Conservation (phyloP, 2,113 vertebrate genomes). For the Tympanuchus pallidicinctus region DNA sequence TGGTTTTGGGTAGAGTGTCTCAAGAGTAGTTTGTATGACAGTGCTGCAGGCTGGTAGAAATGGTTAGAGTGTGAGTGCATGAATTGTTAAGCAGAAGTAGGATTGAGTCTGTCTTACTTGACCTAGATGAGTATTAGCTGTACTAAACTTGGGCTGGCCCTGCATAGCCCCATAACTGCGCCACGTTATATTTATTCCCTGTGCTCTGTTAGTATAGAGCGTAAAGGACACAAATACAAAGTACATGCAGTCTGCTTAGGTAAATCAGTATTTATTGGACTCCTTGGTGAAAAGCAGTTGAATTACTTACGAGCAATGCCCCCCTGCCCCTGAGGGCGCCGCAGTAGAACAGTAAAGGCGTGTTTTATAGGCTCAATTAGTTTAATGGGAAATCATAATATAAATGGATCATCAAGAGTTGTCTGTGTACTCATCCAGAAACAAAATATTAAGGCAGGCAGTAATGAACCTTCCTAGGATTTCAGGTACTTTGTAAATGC, state of each 20-base stretch:
- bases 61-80: background rate
- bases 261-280: background rate
- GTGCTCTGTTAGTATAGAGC: background rate
- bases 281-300: background rate
- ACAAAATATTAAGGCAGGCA: background rate
- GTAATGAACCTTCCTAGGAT: background rate
- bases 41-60: background rate
- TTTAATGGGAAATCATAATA: background rate
- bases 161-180: background rate
- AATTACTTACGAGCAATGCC: background rate
- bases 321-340: fast-evolving
- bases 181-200: background rate
- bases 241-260: background rate
- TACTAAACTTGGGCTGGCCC: background rate
- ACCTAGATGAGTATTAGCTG: background rate
- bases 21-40: background rate
- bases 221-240: background rate
- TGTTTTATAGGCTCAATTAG: background rate
- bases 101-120: background rate
- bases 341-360: background rate
- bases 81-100: background rate
- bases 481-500: background rate
- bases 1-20: background rate
- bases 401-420: background rate
- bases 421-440: background rate